Base-by-base conservation (phyloP, 2,888 invertebrate genomes). In the Psylliodes chrysocephalus region DNA sequence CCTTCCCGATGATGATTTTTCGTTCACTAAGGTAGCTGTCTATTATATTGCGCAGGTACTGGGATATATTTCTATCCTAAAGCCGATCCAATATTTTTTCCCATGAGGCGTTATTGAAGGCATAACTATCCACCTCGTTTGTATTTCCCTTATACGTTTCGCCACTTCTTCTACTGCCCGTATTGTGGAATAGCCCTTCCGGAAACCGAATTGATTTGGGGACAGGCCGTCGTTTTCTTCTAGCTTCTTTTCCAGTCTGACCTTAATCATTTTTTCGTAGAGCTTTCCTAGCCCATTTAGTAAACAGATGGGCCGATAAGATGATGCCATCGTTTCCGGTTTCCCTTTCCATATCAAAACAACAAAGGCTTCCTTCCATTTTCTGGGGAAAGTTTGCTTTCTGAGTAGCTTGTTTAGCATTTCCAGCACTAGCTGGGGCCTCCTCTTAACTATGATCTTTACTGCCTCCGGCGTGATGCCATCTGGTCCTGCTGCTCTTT, bases 401-500 rank as follows among this genome's bases (percentile, higher is more conserved):
- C n/a, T 14, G 5, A 42, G 14, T 10, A 42, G 7, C 2, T 14
- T 42, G 12, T 49, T 49, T 2, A 49, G 2, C 7, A 49, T 5
- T 28, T 49, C 2, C 1, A 49, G 28, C 0, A 49, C 30, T 2
- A 5, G 12, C 7, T 22, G 7, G 6, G 25, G 30, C 1, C 1
- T 2, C 17, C 2, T 0, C 30, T 49, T 14, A 14, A 28, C 1
- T 5, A 14, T 7, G 0, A 12, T 8, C 6, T 49, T 49, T 14
- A 49, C 7, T 4, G 52, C 44, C 18, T 67, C 67, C 33, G 60
- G 25, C 3, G 46, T 46, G n/a, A 61, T 38, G 0, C 56, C 33
- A 28, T 66, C 68, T 2, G 49, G 68, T 7, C 68, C 66, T 3
- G 64, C 55, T 18, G 66, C 59, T 33, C 52, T 64, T 2, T 38